Evolutionary conservation across 2,113 vertebrate genomes (phyloP), one percentile per base, ranked within the genome.

Genomic region (Vulpes vulpes): DNA sequence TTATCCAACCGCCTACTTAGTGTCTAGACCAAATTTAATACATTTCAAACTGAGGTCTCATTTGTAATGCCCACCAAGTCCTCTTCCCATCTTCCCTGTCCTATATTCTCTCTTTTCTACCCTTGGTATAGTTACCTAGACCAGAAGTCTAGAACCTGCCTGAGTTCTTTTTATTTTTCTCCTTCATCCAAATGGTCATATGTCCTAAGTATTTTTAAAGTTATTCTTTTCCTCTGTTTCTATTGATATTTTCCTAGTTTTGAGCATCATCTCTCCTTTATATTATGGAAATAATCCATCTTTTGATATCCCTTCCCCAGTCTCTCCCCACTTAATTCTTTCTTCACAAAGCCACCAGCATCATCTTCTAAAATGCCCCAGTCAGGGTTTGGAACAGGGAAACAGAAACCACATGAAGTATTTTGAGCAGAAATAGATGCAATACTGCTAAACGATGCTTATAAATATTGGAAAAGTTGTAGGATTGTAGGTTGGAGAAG

Each of bases 1-100:
- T 78, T 89, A 82, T 23, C 76, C 59, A 81, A 67, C 14, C 95
- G 64, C 74, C 85, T 97, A 43, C 59, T 93, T 94, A 82, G 23
- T 89, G 74, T 89, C 96, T 78, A 96, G 85, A 85, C n/a, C 69
- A 91, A 59, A 80, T 93, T 84, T 80, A 81, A 83, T 25, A 43
- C 74, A 59, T 80, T 62, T 67, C 85, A 69, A 55, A 32, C 49
- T 30, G 82, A 88, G 14, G 51, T 25, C 67, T 78, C 53, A 19
- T 82, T 59, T 81, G 8, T 53, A 38, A 59, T 57, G 32, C 25
- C 62, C 53, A n/a, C 19, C 20, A 20, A 27, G 11, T 55, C 82
- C 82, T 20, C 60, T 35, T n/a, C 51, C 25, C 23, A 16, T 51
- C 5, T 85, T 80, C 49, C 43, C 8, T 79, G 35, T 65, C 51